These are phyloP conservation scores for Xestobium rufovillosum DNA, from an alignment of 2,888 invertebrate genomes.

Conservation along the genomic window DNA sequence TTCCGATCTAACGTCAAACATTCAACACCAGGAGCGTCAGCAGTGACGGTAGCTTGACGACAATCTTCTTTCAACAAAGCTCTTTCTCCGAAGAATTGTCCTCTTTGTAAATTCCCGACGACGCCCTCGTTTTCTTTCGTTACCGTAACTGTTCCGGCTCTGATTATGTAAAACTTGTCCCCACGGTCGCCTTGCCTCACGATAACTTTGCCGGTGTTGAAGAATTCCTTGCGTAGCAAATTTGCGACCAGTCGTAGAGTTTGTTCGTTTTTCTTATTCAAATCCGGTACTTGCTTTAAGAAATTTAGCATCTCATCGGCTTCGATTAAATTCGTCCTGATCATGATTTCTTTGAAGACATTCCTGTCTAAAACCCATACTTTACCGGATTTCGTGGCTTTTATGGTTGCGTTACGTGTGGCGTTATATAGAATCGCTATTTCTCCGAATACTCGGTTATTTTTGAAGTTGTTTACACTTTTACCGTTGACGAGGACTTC, in stretches of 20 bases:
- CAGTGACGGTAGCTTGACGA: constrained; percentile 84
- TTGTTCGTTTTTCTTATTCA: constrained; percentile 63
- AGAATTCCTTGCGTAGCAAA: constrained; percentile 82
- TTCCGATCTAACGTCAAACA: constrained; percentile 76
- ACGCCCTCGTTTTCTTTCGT: constrained; percentile 56
- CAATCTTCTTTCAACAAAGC: constrained; percentile 77
- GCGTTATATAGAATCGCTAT: constrained; percentile 91
- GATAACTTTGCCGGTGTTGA: constrained; percentile 68
- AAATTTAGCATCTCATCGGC: constrained; percentile 81
- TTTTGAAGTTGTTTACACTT: constrained; percentile 69
- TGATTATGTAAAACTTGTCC: constrained; percentile 86
- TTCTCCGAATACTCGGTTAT: constrained; percentile 84
- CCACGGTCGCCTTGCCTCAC: constrained; percentile 80
- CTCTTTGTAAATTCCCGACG: constrained; percentile 60
- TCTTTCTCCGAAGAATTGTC: constrained; percentile 85
- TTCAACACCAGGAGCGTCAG: constrained; percentile 74
- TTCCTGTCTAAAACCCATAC: constrained; percentile 84
- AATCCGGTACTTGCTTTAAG: constrained; percentile 69
- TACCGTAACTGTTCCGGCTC: constrained; percentile 71
- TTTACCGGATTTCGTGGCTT: constrained; percentile 68
- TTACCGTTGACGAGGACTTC: constrained; percentile 77
- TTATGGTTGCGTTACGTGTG: constrained; percentile 79
- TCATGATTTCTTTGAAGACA: constrained; percentile 85
- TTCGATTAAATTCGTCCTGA: constrained; percentile 74
- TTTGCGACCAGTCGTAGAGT: constrained; percentile 77